These are phyloP conservation scores for Neuroscelio doddi DNA, from an alignment of 2,888 invertebrate species.

Conservation along the genomic window DNA sequence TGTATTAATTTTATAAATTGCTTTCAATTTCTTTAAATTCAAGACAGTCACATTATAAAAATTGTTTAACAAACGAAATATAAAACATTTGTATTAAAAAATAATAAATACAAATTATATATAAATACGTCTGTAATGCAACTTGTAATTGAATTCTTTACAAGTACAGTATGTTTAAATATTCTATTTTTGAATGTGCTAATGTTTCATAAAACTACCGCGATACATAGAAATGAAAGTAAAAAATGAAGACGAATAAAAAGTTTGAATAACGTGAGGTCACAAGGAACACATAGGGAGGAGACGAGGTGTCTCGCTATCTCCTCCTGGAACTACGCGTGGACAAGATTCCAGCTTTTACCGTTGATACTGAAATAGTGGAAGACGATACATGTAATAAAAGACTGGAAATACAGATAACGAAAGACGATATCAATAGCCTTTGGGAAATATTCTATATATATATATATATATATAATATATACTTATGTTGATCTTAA, in stretches of 20 bases:
- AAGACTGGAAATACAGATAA: slow-evolving; percentile 39
- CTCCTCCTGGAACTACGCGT: slow-evolving; percentile 42
- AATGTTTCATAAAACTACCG: background rate
- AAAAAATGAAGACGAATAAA: slow-evolving; percentile 22
- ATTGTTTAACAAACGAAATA: too few species aligned
- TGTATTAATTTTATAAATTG: too few species aligned
- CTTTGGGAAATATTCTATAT: slow-evolving; percentile 25
- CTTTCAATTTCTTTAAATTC: too few species aligned
- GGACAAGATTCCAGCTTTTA: slow-evolving; percentile 44
- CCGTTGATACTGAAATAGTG: slow-evolving; percentile 36
- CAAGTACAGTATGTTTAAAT: too few species aligned
- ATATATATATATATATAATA: slow-evolving; percentile 7
- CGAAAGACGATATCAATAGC: slow-evolving; percentile 26
- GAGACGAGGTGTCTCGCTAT: slow-evolving; percentile 29
- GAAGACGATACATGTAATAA: slow-evolving; percentile 23
- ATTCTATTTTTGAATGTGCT: too few species aligned
- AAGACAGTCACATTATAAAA: too few species aligned
- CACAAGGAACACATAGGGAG: slow-evolving; percentile 35
- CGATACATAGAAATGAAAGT: background rate
- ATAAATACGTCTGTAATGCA: too few species aligned
- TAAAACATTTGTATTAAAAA: too few species aligned
- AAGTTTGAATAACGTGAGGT: slow-evolving; percentile 50
- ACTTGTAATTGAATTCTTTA: too few species aligned
- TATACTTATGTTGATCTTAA: too few species aligned
- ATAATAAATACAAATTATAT: too few species aligned